Conservation (phyloP, 2,888 invertebrate genomes). For the Nephrotoma guestfalica region DNA sequence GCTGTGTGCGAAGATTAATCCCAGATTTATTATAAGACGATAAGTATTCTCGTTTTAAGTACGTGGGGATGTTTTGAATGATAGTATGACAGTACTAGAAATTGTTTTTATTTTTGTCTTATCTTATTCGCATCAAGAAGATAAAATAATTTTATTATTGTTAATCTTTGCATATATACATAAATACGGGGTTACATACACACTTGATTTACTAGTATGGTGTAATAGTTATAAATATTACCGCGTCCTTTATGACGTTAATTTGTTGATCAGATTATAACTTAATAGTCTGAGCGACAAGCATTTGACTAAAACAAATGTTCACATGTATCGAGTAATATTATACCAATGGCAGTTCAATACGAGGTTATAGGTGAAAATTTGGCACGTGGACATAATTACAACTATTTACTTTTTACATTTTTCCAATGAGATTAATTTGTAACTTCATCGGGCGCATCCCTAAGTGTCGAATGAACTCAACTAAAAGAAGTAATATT, state of each 20-base stretch:
- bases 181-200: neutral
- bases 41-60: neutral
- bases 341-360: too few species aligned
- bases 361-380: too few species aligned
- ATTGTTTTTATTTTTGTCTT: neutral
- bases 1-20: neutral
- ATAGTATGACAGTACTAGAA: neutral
- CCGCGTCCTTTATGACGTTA: neutral
- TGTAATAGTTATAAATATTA: neutral
- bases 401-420: too few species aligned
- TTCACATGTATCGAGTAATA: too few species aligned
- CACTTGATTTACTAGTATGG: neutral
- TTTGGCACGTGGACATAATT: too few species aligned
- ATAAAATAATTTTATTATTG: neutral
- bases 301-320: neutral
- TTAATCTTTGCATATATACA: neutral
- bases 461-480: too few species aligned
- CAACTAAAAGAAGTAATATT: too few species aligned
- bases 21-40: neutral
- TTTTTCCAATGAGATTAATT: too few species aligned
- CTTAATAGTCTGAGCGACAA: neutral
- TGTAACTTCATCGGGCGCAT: too few species aligned
- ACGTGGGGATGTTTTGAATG: neutral
- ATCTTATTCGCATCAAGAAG: neutral
- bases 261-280: neutral